These are phyloP conservation scores for Melieria omissa DNA, from an alignment of 2,888 invertebrate species.

Conservation along the genomic window DNA sequence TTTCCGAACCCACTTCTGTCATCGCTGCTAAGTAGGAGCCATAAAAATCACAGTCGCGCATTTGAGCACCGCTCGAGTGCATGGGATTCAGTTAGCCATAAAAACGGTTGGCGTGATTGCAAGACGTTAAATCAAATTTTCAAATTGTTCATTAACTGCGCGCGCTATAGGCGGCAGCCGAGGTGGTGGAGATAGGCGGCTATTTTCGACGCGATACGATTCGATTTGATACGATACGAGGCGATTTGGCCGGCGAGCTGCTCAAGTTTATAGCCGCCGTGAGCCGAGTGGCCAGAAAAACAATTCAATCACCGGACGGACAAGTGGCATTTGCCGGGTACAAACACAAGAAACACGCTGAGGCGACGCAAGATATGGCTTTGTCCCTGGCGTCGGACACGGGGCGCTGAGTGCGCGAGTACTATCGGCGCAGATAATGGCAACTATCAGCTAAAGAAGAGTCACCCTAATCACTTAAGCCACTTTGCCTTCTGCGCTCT, in stretches of 20 bases:
- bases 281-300: not conserved
- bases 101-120: constrained; percentile 46
- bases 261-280: not conserved
- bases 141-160: constrained; percentile 19
- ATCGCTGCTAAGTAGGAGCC: constrained; percentile 48
- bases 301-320: not conserved
- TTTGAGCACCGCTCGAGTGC: constrained; percentile 52
- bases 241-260: no score
- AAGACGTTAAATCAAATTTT: constrained; percentile 43
- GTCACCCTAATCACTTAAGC: constrained; percentile 60
- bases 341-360: no score
- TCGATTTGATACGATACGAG: no score
- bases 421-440: constrained; percentile 46
- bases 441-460: constrained; percentile 58
- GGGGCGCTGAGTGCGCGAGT: no score
- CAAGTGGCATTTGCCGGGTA: constrained; percentile 19
- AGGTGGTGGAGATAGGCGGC: not conserved
- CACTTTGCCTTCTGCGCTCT: constrained; percentile 27
- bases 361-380: no score
- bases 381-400: no score
- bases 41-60: constrained; percentile 57
- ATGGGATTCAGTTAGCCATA: constrained; percentile 58
- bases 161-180: constrained; percentile 18
- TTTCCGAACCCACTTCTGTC: constrained; percentile 44
- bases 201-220: no score